These are phyloP conservation scores for Mola mola DNA, from an alignment of 2,113 vertebrate species.

Conservation along the genomic window DNA sequence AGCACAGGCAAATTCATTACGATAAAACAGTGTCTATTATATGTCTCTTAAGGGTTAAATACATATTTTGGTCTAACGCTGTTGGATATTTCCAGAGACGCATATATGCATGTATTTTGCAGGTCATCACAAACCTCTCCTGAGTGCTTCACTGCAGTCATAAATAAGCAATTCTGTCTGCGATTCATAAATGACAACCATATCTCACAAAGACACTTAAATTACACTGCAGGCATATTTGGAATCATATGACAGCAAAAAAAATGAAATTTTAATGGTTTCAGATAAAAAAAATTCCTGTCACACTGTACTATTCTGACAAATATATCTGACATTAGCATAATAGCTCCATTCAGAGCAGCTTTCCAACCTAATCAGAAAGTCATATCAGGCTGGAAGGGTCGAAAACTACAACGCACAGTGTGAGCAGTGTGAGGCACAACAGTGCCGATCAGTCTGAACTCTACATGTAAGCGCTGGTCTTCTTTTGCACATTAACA, in stretches of 20 bases:
- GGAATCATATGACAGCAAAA: too few species aligned
- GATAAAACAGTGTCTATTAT: too few species aligned
- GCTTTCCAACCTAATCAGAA: constrained; percentile 12
- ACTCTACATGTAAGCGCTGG: background rate
- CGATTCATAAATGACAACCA: too few species aligned
- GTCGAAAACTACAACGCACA: background rate
- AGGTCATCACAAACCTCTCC: constrained; percentile 17
- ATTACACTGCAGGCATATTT: background rate
- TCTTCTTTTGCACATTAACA: too few species aligned
- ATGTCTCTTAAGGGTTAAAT: background rate
- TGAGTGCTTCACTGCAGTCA: too few species aligned
- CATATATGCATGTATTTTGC: constrained; percentile 13
- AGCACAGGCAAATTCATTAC: background rate
- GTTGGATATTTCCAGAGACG: background rate
- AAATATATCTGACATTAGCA: constrained; percentile 1
- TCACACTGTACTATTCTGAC: constrained; percentile 16
- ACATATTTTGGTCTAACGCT: background rate
- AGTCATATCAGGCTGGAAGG: constrained; percentile 5
- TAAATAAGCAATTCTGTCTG: too few species aligned
- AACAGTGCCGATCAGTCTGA: background rate
- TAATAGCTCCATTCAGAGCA: constrained; percentile 12
- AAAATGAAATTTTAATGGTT: background rate
- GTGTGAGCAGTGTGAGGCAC: background rate
- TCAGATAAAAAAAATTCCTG: constrained; percentile 15
- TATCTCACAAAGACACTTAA: background rate